Percentiles rank a stretch among this genome's conserved stretches.
Evolutionary conservation across 2,113 vertebrate species (phyloP).

Genomic region (Porphyrio hochstetteri): DNA sequence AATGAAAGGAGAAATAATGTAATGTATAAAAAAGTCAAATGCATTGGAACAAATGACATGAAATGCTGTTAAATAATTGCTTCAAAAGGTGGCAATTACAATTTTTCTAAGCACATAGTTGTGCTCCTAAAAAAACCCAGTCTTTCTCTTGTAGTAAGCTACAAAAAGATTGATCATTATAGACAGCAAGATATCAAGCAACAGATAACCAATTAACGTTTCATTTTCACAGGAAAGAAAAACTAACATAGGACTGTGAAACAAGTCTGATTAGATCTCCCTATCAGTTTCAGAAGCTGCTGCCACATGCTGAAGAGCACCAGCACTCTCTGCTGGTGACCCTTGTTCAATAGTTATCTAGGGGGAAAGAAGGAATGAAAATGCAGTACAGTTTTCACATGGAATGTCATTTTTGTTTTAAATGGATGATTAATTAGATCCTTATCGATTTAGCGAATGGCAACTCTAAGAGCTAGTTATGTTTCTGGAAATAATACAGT

Average conservation of each 20-base stretch:
- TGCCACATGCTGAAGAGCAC: background rate
- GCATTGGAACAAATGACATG: background rate
- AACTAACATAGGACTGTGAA: slow-evolving; percentile 6
- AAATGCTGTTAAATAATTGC: background rate
- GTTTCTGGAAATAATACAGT: background rate
- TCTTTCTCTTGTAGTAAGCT: background rate
- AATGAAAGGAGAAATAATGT: background rate
- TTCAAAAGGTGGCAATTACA: background rate
- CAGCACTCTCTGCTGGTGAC: slow-evolving; percentile 62
- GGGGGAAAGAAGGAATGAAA: background rate
- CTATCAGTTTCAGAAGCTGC: background rate
- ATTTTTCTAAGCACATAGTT: background rate
- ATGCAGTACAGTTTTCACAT: background rate
- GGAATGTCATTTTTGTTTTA: slow-evolving; percentile 4
- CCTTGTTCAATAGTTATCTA: background rate
- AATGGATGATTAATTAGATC: background rate
- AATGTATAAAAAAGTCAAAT: background rate
- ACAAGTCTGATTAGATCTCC: background rate
- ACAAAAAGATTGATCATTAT: background rate
- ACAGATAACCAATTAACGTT: slow-evolving; percentile 16
- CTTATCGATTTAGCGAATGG: background rate
- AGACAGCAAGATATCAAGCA: background rate
- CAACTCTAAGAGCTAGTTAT: background rate
- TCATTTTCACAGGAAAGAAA: slow-evolving; percentile 5
- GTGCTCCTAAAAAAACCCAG: background rate